Evolutionary conservation across 2,888 invertebrate species (phyloP), one percentile per base, ranked within the genome.

Genomic region (Polymixis lichenea): DNA sequence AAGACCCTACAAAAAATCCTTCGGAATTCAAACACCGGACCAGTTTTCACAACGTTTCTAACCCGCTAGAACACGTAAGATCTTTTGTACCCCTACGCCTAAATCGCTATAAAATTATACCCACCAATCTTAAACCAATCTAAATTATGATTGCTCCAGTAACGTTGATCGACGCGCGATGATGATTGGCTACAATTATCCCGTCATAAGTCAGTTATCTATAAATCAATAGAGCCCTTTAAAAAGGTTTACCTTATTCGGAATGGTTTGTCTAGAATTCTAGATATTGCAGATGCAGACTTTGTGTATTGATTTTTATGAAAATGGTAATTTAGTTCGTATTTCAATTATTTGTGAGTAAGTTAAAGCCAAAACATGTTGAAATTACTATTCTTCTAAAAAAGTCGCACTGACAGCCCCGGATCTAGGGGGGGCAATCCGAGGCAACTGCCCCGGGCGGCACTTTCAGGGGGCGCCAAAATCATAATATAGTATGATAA

Each of bases 151-250:
- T 87, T 78, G 86, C 77, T 83, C 75, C 80, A 76, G 76, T 81
- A 78, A 80, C 75, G 78, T 79, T 72, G 75, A 87, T 89, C 84
- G 88, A 87, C 80, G 81, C 86, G 86, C 82, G 85, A 87, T 84
- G 88, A 85, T 91, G 91, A 92, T 90, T 90, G 89, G 84, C 87
- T 74, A 73, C 90, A 91, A 93, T 93, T 92, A 93, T 75, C 90
- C 89, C 91, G 92, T 93, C 93, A 90, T 80, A 86, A 81, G 81
- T 77, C 79, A 77, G 80, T 86, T 83, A 90, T 91, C 91, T 90
- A 93, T 93, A 92, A 92, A 93, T 93, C 93, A 92, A 90, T 91
- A 89, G 83, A 80, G 77, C 78, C 76, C 75, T 78, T 76, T 80
- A 75, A 78, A 81, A 80, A 71, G 78, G 78, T 81, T 85, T 84